Percentiles rank a stretch among this genome's conserved stretches.
These are phyloP conservation scores for Lepidochitona cinerea DNA, from an alignment of 2,888 invertebrate species.

Conservation along the genomic window DNA sequence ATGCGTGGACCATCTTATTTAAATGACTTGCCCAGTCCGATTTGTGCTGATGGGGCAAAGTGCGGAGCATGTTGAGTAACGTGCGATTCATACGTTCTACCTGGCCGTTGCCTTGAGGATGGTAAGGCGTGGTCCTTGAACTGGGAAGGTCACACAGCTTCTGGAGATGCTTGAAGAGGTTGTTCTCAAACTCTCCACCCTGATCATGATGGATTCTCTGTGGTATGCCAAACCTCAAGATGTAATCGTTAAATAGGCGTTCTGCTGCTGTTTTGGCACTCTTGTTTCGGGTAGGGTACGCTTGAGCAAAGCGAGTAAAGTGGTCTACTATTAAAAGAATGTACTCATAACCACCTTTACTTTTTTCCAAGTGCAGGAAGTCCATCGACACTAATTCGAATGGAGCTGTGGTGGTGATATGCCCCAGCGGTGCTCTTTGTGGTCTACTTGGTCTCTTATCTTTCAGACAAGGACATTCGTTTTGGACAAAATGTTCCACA, in stretches of 20 bases:
- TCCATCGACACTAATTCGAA: slow-evolving; percentile 13
- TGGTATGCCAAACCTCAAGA: slow-evolving; percentile 13
- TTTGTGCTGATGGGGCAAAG: slow-evolving; percentile 12
- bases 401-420: slow-evolving; percentile 9
- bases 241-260: slow-evolving; percentile 14
- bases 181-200: slow-evolving; percentile 16
- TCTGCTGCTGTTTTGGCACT: slow-evolving; percentile 16
- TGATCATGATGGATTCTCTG: slow-evolving; percentile 15
- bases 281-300: slow-evolving; percentile 20
- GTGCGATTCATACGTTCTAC: slow-evolving; percentile 20
- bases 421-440: slow-evolving; percentile 1
- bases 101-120: slow-evolving; percentile 21
- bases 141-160: slow-evolving; percentile 1
- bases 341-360: slow-evolving; percentile 15
- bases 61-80: slow-evolving; percentile 12
- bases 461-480: neutral
- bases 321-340: slow-evolving; percentile 14
- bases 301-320: slow-evolving; percentile 19
- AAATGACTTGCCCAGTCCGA: slow-evolving; percentile 15
- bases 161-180: neutral
- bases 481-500: neutral
- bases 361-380: slow-evolving; percentile 12
- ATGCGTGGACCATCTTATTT: slow-evolving; percentile 19
- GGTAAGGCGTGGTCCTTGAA: slow-evolving; percentile 20
- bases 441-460: neutral